phyloP scores from a whole-genome alignment of 2,113 vertebrate genomes.

The Cephalopterus ornatus region DNA sequence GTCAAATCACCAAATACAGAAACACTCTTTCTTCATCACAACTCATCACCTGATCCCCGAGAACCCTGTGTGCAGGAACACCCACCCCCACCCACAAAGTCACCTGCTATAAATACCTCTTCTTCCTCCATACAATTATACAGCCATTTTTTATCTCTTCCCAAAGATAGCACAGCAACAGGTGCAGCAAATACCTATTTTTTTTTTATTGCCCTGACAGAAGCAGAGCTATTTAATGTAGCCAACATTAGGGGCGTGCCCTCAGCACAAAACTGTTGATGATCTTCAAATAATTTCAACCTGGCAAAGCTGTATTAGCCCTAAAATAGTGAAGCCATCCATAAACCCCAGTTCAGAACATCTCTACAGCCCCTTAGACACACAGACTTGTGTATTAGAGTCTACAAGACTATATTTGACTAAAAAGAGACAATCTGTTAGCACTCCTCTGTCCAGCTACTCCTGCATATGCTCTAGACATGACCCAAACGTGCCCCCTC shows the following conservation, averaged over 20 bases:
- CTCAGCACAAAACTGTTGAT: not conserved
- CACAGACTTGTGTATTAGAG: not conserved
- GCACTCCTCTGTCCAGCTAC: not conserved
- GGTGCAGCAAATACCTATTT: not conserved
- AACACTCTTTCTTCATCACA: not conserved
- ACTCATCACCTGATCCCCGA: fast-evolving
- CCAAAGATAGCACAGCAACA: not conserved
- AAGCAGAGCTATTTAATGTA: not conserved
- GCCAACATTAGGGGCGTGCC: fast-evolving
- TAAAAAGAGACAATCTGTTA: not conserved
- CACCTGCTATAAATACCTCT: not conserved
- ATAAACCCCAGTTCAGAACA: not conserved
- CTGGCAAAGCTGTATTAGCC: not conserved
- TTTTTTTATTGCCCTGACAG: not conserved
- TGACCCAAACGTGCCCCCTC: not conserved
- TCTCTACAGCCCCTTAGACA: not conserved
- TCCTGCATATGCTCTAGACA: fast-evolving
- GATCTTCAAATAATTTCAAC: not conserved
- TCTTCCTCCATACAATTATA: not conserved
- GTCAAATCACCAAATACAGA: not conserved
- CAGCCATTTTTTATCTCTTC: not conserved
- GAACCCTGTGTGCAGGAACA: not conserved
- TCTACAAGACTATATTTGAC: not conserved
- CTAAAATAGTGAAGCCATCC: not conserved
- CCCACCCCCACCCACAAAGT: not conserved